phyloP scores from a whole-genome alignment of 2,113 vertebrate species.

The human (Homo sapiens) region GRCh38 chr9:118360501-118361000 shows the following conservation, averaged over 20 bases:
- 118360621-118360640: neutral
- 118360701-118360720: slow-evolving; percentile 6
- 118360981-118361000: neutral
- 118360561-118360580: neutral
- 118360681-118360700: neutral
- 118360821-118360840: neutral
- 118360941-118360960: neutral
- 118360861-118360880: neutral
- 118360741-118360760: neutral
- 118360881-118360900: neutral
- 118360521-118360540: neutral
- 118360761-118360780: neutral
- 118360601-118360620: neutral
- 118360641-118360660: slow-evolving; percentile 1
- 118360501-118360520: neutral
- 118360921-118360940: neutral
- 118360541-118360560: neutral
- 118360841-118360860: neutral
- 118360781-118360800: neutral
- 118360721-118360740: neutral
- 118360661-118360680: slow-evolving; percentile 1
- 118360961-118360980: neutral
- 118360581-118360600: neutral
- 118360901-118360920: neutral
- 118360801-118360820: neutral